These are phyloP conservation scores for Ctenicera cuprea DNA, from an alignment of 2,888 invertebrate species.

Conservation along the genomic window DNA sequence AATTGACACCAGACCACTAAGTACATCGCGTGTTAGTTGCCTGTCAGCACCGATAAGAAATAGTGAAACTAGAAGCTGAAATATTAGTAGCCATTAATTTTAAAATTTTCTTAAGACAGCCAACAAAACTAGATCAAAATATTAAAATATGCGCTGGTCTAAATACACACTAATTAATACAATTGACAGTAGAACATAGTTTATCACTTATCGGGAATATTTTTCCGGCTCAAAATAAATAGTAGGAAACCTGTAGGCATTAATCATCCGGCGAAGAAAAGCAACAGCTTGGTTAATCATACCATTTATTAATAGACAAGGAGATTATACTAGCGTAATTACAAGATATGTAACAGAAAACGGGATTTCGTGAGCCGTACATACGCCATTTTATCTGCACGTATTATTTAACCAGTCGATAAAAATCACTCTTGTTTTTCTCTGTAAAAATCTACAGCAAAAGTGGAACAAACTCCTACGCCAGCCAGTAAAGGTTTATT, in stretches of 20 bases:
- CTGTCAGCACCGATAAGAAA: constrained; percentile 42
- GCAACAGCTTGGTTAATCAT: constrained; percentile 25
- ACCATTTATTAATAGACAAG: constrained; percentile 39
- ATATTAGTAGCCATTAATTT: constrained; percentile 19
- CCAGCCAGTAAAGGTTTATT: constrained; percentile 41
- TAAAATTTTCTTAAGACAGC: constrained; percentile 1
- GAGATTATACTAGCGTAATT: constrained; percentile 29
- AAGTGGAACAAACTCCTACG: constrained; percentile 54
- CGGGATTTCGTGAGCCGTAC: constrained; percentile 46
- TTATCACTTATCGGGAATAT: constrained; percentile 33
- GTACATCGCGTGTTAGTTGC: constrained; percentile 43
- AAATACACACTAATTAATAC: constrained; percentile 38
- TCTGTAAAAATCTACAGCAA: constrained; percentile 49
- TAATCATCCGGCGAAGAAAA: constrained; percentile 18
- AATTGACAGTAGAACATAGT: constrained; percentile 31
- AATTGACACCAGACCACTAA: constrained; percentile 40
- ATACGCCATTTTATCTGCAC: constrained; percentile 46
- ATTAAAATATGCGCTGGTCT: constrained; percentile 27
- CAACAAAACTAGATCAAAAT: constrained; percentile 34
- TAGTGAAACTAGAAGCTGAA: constrained; percentile 27
- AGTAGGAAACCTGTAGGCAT: constrained; percentile 4
- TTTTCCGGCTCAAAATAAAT: constrained; percentile 10
- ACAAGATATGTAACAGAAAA: constrained; percentile 40
- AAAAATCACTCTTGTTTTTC: constrained; percentile 53
- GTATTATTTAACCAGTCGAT: constrained; percentile 49